Percentiles rank a stretch among this genome's conserved stretches.
phyloP scores from a whole-genome alignment of 2,113 vertebrate genomes.

The Alosa alosa region DNA sequence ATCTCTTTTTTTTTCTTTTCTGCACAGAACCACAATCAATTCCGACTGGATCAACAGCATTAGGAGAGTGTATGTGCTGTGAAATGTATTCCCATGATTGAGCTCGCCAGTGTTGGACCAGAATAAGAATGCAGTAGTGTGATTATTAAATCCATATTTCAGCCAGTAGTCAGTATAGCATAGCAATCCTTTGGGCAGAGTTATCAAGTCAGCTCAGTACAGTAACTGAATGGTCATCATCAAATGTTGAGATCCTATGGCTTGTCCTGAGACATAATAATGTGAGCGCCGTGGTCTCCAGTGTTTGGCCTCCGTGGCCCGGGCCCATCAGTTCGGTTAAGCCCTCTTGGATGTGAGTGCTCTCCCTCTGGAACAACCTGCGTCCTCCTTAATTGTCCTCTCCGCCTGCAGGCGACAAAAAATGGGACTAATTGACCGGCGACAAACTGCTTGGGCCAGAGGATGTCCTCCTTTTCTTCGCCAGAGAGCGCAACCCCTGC shows the following conservation, averaged over 20 bases:
- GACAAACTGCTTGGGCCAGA: neutral
- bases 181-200: neutral
- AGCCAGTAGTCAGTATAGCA: neutral
- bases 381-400: neutral
- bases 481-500: neutral
- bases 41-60: neutral
- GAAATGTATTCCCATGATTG: neutral
- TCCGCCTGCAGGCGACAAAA: neutral
- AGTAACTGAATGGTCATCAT: neutral
- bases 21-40: neutral
- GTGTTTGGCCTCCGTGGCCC: neutral
- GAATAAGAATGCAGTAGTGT: neutral
- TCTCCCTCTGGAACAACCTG: neutral
- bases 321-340: neutral
- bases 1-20: neutral
- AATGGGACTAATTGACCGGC: conserved; percentile 15
- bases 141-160: neutral
- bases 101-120: neutral
- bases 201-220: neutral
- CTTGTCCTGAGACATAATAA: neutral
- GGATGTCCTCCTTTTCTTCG: conserved; percentile 19
- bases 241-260: neutral
- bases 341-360: neutral
- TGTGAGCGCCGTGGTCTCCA: neutral
- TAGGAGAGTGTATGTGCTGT: neutral